Base-by-base conservation (phyloP, 2,888 invertebrate genomes). In the Coleophora flavipennella region DNA sequence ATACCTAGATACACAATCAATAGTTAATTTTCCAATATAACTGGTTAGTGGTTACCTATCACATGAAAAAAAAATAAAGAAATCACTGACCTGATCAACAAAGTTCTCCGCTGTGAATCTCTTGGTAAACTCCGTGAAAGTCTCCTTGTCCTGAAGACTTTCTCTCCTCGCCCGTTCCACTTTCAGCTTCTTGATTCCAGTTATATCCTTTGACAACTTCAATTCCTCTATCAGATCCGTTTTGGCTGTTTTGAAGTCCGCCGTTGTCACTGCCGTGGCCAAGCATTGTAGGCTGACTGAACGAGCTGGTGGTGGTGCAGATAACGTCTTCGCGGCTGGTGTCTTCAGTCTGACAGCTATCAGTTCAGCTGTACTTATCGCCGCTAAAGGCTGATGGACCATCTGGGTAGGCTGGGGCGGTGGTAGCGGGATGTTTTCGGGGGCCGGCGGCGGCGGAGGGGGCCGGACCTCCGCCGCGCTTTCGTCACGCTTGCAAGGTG, bases 181-280 rank as follows among this genome's bases (percentile, higher is more conserved):
- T 72, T 96, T 96, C 87, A 96, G 77, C 73, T 96, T 96, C 74
- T 93, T 93, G 39, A 97, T 95, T n/a, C 96, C 96, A 1, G 94
- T 92, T 46, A 96, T 94, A 67, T 96, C 95, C 71, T 92, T 95
- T 33, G 95, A 95, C 86, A 94, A 90, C 74, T 96, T 96, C 44
- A 97, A 78, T 65, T 97, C 97, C 35, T 95, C 96, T 48, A 97
- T 96, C 35, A 97, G 80, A 70, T 96, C 95, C 20, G 91, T 93
- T 72, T 94, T 95, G 48, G 90, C 92, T 37, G 88, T 87, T 55
- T 90, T 86, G 76, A 90, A 94, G 34, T 90, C 92, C 37, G 80
- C 86, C 20, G 20, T 20, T 3, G 20, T 20, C 3, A 20, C 20
- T 45, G 86, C 84, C 42, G 87, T 88, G 40, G 91, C 87, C 31